Conservation (phyloP, 2,797 vertebrate species). For the Acanthurus tractus region DNA sequence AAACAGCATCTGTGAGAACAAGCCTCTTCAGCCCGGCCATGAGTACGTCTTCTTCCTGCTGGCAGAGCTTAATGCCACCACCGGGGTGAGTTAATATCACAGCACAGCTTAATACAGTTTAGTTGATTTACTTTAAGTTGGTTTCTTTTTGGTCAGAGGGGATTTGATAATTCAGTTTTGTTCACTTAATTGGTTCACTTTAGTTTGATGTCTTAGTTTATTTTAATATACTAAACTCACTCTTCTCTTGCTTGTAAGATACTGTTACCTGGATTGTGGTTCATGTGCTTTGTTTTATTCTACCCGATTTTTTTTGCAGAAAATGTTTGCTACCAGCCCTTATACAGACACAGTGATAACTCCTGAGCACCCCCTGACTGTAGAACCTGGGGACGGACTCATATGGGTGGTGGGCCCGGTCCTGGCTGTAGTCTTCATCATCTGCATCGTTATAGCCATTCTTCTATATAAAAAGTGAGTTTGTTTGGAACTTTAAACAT, state of each 20-base stretch:
- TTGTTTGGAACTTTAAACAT: not conserved
- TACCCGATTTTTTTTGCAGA: slow-evolving; percentile 58
- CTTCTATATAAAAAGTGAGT: slow-evolving; percentile 98
- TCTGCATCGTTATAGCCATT: slow-evolving; percentile 97
- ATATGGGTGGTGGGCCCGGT: slow-evolving; percentile 97
- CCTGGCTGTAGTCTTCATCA: slow-evolving; percentile 95
- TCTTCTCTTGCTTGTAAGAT: not conserved
- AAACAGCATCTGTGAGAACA: slow-evolving; percentile 93
- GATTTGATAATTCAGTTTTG: slow-evolving; percentile 13
- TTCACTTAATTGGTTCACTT: slow-evolving; percentile 1
- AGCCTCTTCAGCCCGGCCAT: slow-evolving; percentile 91
- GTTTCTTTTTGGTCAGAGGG: not conserved
- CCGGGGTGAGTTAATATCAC: slow-evolving; percentile 86
- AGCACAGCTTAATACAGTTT: slow-evolving; percentile 1
- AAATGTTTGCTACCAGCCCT: slow-evolving; percentile 94
- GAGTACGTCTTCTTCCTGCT: slow-evolving; percentile 95
- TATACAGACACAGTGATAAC: slow-evolving; percentile 93
- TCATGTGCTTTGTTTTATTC: not conserved
- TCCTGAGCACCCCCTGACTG: slow-evolving; percentile 89
- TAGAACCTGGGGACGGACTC: slow-evolving; percentile 92
- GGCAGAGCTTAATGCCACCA: slow-evolving; percentile 90
- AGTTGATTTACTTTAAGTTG: not conserved
- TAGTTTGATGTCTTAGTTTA: not conserved
- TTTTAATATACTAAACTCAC: not conserved
- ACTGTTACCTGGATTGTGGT: not conserved